Conservation (phyloP, 2,113 vertebrate species). For the Hiodon alosoides region DNA sequence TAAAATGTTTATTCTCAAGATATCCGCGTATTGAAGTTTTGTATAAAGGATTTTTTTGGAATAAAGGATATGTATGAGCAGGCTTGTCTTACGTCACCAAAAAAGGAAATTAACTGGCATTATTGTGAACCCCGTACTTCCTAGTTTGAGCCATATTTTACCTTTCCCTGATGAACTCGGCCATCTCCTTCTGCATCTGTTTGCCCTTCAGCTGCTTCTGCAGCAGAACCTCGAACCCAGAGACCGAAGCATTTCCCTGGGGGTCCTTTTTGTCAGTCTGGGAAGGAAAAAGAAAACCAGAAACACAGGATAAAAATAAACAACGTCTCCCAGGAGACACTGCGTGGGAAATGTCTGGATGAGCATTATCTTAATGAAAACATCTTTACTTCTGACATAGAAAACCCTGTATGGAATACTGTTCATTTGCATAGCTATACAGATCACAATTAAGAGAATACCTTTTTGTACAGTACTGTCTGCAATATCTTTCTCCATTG, state of each 20-base stretch:
- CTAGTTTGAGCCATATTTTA: conserved; percentile 42
- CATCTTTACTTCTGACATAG: conserved; percentile 8
- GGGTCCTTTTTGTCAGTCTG: conserved; percentile 89
- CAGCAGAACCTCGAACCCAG: conserved; percentile 91
- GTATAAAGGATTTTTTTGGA: too few relatives aligned
- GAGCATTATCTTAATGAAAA: conserved; percentile 14
- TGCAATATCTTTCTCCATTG: too few relatives aligned
- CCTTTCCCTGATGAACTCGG: conserved; percentile 93
- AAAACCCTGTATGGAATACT: neutral
- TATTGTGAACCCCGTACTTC: neutral
- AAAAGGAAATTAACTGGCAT: neutral
- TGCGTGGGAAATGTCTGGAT: conserved; percentile 10
- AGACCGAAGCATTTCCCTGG: conserved; percentile 77
- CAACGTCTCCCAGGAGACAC: neutral
- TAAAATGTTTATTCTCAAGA: too few relatives aligned
- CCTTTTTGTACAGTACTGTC: neutral
- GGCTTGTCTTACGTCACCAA: neutral
- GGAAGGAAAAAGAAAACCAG: conserved; percentile 39
- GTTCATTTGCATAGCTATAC: neutral
- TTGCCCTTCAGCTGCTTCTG: conserved; percentile 97
- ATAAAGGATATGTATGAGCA: neutral
- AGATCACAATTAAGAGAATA: neutral
- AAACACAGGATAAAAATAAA: conserved; percentile 18
- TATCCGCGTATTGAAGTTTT: too few relatives aligned
- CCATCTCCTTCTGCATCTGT: conserved; percentile 99